Base-by-base conservation (phyloP, 2,113 vertebrate genomes). In the Clarias macrocephalus region DNA sequence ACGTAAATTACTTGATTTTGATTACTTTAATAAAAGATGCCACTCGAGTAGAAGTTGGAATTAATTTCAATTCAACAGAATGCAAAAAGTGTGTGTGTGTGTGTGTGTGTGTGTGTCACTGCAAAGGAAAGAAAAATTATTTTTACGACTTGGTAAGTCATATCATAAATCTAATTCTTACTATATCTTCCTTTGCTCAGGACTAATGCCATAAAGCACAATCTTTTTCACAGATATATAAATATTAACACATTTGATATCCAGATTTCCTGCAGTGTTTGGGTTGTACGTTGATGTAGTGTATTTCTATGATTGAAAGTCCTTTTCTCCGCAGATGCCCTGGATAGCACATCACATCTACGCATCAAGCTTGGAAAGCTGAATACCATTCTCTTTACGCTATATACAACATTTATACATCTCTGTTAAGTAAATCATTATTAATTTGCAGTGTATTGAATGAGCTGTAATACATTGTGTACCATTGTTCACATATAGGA, bases 161-260 rank as follows among this genome's bases (percentile, higher is more conserved):
- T 90, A 92, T 91, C 80, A 87, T 89, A 92, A 88, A 85, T 90
- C 89, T 88, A 86, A 87, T 89, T 89, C 89, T 63, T 48, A 52
- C 18, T 80, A 76, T 89, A 77, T 56, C 87, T 88, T 66, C 88
- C 83, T 15, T 73, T 76, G 70, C 52, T 76, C 73, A 54, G 48
- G 21, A 48, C 23, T 52, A 25, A n/a, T 54, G 25, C 52, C 75
- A 77, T 16, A 28, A 54, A 56, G 0, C 52, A 77, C 12, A 56
- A n/a, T 77, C 28, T 18, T 56, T 54, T 56, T 12, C 42, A 76
- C 23, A 54, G 16, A 23, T 25, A 48, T 75, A 48, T 75, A 25
- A 52, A n/a, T 76, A 54, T 76, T 15, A 68, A 73, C 54, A 60
- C 30, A 73, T 42, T 59, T 42, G 13, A 59, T 60, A 12, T 72